phyloP scores from a whole-genome alignment of 1,140 invertebrate genomes.

The Hyposmocoma kahamanoa region DNA sequence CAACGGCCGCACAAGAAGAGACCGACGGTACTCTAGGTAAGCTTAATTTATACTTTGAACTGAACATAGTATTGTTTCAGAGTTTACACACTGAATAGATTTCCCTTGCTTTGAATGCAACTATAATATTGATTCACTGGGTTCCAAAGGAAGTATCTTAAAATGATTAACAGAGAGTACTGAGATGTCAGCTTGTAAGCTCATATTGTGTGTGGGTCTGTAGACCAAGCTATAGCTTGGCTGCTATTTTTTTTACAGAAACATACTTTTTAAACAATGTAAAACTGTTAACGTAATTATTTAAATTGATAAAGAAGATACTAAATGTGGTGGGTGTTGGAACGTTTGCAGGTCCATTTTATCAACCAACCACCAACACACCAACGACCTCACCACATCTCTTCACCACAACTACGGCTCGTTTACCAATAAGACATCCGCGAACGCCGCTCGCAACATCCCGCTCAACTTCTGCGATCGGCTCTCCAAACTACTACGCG shows the following conservation, averaged over 20 bases:
- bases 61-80: neutral
- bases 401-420: slow-evolving; percentile 67
- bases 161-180: no score
- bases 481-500: slow-evolving; percentile 59
- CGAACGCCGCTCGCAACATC: slow-evolving; percentile 57
- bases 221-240: neutral
- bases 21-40: slow-evolving; percentile 74
- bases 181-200: no score
- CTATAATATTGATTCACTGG: no score
- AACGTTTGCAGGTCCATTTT: slow-evolving; percentile 73
- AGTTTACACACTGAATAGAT: slow-evolving; percentile 1
- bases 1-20: slow-evolving; percentile 85
- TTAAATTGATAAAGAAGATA: slow-evolving; percentile 35
- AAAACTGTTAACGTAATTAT: neutral
- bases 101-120: no score
- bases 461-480: slow-evolving; percentile 53
- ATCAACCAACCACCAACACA: slow-evolving; percentile 73
- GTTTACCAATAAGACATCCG: slow-evolving; percentile 61
- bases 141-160: no score
- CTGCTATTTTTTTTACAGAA: slow-evolving; percentile 9
- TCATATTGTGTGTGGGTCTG: no score
- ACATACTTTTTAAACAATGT: neutral
- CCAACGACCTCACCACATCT: slow-evolving; percentile 69
- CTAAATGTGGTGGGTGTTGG: slow-evolving; percentile 72
- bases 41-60: slow-evolving; percentile 15